Evolutionary conservation across 2,113 vertebrate genomes (phyloP).

Genomic region (Dicaeum eximium): DNA sequence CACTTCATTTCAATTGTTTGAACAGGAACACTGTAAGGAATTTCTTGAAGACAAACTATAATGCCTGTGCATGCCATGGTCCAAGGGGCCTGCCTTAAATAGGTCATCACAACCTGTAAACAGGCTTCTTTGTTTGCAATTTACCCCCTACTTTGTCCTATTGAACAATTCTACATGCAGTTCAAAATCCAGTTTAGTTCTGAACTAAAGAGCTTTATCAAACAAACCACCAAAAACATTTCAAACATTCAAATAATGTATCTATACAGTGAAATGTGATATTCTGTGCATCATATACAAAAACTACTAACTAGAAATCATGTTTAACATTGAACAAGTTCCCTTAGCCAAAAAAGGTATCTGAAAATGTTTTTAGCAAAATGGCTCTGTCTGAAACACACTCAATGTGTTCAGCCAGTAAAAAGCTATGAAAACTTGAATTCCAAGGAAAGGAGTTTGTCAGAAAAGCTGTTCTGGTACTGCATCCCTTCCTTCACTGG

Average conservation of each 20-base stretch:
- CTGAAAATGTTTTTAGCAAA: neutral
- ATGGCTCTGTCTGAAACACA: neutral
- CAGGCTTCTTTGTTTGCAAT: neutral
- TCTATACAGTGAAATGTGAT: neutral
- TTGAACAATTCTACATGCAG: neutral
- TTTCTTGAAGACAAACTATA: constrained; percentile 3
- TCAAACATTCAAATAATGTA: neutral
- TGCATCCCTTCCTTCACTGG: neutral
- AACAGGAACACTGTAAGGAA: neutral
- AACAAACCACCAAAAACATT: neutral
- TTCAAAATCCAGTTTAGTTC: neutral
- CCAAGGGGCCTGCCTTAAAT: neutral
- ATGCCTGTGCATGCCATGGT: neutral
- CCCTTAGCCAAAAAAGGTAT: neutral
- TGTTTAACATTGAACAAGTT: fast-evolving
- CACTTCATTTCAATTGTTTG: neutral
- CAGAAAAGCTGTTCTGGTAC: neutral
- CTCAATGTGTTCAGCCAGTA: neutral
- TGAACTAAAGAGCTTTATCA: neutral
- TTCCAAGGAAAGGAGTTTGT: neutral
- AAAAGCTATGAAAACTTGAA: neutral
- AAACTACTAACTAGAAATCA: neutral
- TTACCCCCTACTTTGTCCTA: neutral
- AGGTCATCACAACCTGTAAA: neutral
- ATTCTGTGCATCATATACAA: neutral